Conservation (phyloP, 1,140 invertebrate species). For the Aleiodes sp. region DNA sequence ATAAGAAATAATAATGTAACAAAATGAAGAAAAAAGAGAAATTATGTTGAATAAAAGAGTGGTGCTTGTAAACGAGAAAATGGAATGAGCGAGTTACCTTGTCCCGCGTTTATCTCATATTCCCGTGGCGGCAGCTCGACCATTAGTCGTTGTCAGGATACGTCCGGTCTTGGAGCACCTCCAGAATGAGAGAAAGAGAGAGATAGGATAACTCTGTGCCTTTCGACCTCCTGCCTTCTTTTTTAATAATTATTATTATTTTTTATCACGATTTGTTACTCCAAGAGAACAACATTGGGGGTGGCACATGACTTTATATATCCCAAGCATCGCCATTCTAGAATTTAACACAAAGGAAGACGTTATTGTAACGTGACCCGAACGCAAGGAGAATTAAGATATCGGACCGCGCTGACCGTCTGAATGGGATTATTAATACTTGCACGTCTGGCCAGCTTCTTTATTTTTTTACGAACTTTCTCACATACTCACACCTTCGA, state of each 20-base stretch:
- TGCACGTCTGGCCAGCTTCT: conserved; percentile 18
- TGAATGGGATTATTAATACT: conserved; percentile 51
- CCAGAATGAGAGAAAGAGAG: conserved; percentile 5
- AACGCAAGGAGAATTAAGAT: conserved; percentile 54
- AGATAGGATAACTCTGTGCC: conserved; percentile 8
- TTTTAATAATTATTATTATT: conserved; percentile 22
- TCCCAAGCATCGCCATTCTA: background rate
- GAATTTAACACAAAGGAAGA: conserved; percentile 47
- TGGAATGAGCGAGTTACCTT: conserved; percentile 47
- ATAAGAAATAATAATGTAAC: too few species aligned
- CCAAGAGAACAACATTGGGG: conserved; percentile 17
- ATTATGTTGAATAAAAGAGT: conserved; percentile 38
- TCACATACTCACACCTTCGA: background rate
- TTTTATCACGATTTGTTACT: conserved; percentile 19
- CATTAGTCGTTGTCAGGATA: conserved; percentile 60
- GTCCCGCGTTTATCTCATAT: conserved; percentile 43
- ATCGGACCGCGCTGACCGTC: conserved; percentile 42
- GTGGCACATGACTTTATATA: conserved; percentile 12
- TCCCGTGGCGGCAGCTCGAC: conserved; percentile 43
- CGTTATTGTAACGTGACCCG: conserved; percentile 57
- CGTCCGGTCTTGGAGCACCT: conserved; percentile 44
- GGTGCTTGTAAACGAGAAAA: conserved; percentile 51
- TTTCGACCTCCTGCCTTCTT: conserved; percentile 33
- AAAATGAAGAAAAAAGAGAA: too few species aligned
- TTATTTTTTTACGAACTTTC: conserved; percentile 7